Evolutionary conservation across 2,888 invertebrate genomes (phyloP).

Genomic region (Phortica okadai): DNA sequence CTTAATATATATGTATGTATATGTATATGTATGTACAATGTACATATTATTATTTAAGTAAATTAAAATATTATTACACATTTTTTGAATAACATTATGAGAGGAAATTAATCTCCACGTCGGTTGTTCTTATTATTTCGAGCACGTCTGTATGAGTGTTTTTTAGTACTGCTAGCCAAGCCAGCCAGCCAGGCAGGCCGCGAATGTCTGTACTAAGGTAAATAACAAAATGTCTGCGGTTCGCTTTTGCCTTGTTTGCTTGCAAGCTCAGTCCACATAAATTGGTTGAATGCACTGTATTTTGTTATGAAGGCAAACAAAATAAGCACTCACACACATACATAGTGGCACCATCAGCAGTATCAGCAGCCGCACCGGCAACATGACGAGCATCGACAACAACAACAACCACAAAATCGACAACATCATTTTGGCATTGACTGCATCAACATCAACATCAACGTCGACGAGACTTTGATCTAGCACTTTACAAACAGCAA

Average conservation of each 20-base stretch:
- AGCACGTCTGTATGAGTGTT: too few species aligned
- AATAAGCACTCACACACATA: background rate
- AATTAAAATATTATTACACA: too few species aligned
- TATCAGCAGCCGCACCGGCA: slow-evolving; percentile 26
- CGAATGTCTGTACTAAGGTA: slow-evolving; percentile 17
- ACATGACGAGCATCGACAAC: background rate
- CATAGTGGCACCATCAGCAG: background rate
- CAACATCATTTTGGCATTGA: background rate
- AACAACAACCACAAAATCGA: slow-evolving; percentile 12
- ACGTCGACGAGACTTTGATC: background rate
- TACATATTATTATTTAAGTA: too few species aligned
- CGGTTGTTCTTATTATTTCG: too few species aligned
- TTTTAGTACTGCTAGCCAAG: background rate
- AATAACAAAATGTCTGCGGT: slow-evolving; percentile 34
- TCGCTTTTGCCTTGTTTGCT: background rate
- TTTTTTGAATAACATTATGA: too few species aligned
- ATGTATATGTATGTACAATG: too few species aligned
- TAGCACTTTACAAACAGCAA: background rate
- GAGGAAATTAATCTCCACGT: too few species aligned
- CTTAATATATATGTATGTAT: too few species aligned
- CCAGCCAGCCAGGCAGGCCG: background rate
- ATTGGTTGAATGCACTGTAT: background rate
- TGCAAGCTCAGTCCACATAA: background rate
- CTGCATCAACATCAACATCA: slow-evolving; percentile 23
- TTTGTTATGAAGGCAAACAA: background rate